Evolutionary conservation across 1,140 invertebrate genomes (phyloP), one percentile per base, ranked within the genome.

Genomic region (Bombus terrestris): DNA sequence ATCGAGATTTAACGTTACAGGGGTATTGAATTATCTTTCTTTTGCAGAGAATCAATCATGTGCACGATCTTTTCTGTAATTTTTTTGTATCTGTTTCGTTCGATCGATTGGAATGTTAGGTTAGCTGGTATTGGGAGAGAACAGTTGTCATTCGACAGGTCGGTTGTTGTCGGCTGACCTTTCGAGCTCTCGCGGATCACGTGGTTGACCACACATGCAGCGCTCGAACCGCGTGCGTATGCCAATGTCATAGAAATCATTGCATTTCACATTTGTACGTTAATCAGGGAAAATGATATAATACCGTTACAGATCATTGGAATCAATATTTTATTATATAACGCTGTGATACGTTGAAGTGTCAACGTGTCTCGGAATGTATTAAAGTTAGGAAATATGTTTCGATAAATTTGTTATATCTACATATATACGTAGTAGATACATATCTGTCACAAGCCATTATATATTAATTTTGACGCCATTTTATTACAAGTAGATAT

Each of bases 121-220:
- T 74, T 28, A 25, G 3, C 13, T n/a, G 25, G 5, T 35, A 59
- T 28, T 8, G 5, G 39, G 41, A 77, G n/a, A 71, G 18, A 64
- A 43, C 12, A 18, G 47, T 59, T 75, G 80, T 82, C 80, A 76
- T 25, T 79, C 43, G 71, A 75, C 22, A 41, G 57, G 64, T 73
- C 28, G 35, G 57, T 72, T 39, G 68, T 73, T 79, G 82, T 90
- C 86, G 86, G 86, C 89, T 90, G 86, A 90, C 81, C 86, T 90
- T 90, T 81, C 43, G 35, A 74, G 72, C 59, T 73, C 76, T 79
- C 69, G 41, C 68, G 47, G 88, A 47, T 85, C 79, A 85, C 81
- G 83, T 85, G 83, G 84, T 78, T 75, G 74, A 88, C 64, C 73
- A 82, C 73, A 81, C 86, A 88, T 76, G 57, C 57, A 79, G 41